Percentiles rank a stretch among this genome's conserved stretches.
Evolutionary conservation across 2,113 vertebrate genomes (phyloP).

Genomic region (Tenrec ecaudatus): DNA sequence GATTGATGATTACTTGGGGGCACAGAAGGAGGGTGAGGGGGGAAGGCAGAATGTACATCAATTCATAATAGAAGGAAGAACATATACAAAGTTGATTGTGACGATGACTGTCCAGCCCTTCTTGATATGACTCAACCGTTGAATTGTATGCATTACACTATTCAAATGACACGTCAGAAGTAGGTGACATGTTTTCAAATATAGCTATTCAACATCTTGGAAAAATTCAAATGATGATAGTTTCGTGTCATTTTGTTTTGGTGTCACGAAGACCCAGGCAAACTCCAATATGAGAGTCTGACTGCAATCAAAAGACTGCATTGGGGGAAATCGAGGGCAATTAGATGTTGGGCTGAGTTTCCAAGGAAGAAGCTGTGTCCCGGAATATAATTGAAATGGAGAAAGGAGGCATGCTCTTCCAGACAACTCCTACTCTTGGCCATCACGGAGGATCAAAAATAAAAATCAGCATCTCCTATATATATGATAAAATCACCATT

Average conservation of each 20-base stretch:
- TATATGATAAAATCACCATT: neutral
- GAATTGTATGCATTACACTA: neutral
- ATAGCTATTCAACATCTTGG: neutral
- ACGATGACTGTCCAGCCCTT: too few relatives aligned
- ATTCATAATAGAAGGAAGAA: too few relatives aligned
- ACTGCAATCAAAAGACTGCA: neutral
- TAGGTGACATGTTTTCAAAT: neutral
- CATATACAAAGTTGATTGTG: too few relatives aligned
- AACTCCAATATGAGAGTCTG: neutral
- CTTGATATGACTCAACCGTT: too few relatives aligned
- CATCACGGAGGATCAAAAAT: neutral
- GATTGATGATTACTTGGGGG: too few relatives aligned
- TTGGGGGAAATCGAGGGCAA: slow-evolving; percentile 30
- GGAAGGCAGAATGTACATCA: too few relatives aligned
- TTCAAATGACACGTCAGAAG: neutral
- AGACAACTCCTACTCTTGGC: neutral
- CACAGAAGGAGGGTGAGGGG: too few relatives aligned
- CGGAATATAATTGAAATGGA: neutral
- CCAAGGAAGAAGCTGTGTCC: neutral
- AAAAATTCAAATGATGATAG: neutral
- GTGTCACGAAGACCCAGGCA: slow-evolving; percentile 34
- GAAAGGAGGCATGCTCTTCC: neutral
- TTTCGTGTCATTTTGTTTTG: neutral
- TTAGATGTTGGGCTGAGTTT: neutral
- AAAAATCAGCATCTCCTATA: neutral